phyloP scores from a whole-genome alignment of 2,113 vertebrate species.

The Gobiocypris rarus region DNA sequence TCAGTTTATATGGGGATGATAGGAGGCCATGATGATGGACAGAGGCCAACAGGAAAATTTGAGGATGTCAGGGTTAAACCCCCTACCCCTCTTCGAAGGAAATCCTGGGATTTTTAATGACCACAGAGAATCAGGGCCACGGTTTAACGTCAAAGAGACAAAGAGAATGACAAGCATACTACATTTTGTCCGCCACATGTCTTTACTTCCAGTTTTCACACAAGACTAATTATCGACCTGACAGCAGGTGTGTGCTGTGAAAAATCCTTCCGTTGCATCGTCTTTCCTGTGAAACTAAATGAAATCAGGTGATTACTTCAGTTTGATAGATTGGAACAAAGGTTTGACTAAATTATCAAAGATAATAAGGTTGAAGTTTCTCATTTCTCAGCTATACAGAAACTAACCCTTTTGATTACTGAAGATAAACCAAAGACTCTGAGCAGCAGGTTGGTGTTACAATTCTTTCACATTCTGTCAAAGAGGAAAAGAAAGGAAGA shows the following conservation, averaged over 20 bases:
- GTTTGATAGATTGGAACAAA: background rate
- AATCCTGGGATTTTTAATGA: no score
- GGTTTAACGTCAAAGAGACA: background rate
- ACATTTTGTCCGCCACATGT: background rate
- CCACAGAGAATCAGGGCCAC: no score
- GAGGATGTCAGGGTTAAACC: no score
- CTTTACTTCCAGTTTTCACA: background rate
- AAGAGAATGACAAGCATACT: background rate
- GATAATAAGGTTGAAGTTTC: background rate
- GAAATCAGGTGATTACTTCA: slow-evolving; percentile 39
- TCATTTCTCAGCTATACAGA: background rate
- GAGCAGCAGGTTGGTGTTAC: slow-evolving; percentile 21
- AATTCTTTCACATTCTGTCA: background rate
- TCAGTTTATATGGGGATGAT: no score
- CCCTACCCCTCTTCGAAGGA: no score
- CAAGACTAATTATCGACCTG: slow-evolving; percentile 33
- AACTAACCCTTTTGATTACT: background rate
- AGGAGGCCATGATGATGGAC: no score
- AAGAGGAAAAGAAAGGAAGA: background rate
- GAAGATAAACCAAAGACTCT: slow-evolving; percentile 6
- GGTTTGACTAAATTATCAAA: background rate
- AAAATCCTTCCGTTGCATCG: background rate
- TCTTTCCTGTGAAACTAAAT: slow-evolving; percentile 31
- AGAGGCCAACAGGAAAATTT: no score
- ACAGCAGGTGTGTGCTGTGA: slow-evolving; percentile 39